A percentile compares a stretch with the other conserved stretches of the same genome.
Conservation (phyloP, 35 echinoderm and acorn worm genomes). For the Ophioderma brevispina region DNA sequence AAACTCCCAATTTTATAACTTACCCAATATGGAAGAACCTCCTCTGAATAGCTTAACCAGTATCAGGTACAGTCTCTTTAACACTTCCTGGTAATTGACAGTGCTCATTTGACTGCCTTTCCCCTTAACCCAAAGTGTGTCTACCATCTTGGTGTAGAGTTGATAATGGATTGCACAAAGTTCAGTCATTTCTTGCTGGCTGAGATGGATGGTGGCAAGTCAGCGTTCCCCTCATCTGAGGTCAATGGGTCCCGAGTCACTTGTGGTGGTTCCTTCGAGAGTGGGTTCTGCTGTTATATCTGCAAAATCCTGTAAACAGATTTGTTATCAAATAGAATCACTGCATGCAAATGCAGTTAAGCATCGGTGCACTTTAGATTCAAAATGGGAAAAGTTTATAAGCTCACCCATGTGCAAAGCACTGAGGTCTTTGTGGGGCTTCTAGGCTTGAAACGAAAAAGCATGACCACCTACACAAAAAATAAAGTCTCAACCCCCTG, state of each 20-base stretch:
- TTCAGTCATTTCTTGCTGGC: slow-evolving; percentile 23
- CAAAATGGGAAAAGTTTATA: too few relatives aligned
- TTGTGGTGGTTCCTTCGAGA: slow-evolving; percentile 40
- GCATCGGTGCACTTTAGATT: too few relatives aligned
- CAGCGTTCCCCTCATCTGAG: not conserved
- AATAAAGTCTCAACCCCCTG: too few relatives aligned
- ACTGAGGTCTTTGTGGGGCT: too few relatives aligned
- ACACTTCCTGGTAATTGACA: slow-evolving; percentile 4
- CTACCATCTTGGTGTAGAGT: slow-evolving; percentile 54
- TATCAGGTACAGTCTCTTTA: slow-evolving; percentile 24
- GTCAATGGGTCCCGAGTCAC: not conserved
- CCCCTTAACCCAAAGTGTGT: slow-evolving; percentile 13
- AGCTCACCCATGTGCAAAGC: too few relatives aligned
- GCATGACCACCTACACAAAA: too few relatives aligned
- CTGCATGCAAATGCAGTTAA: too few relatives aligned
- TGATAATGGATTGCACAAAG: slow-evolving; percentile 48
- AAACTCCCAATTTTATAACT: slow-evolving; percentile 7
- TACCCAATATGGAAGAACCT: slow-evolving; percentile 56
- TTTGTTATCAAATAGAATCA: too few relatives aligned
- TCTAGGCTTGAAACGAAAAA: too few relatives aligned
- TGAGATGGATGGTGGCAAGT: slow-evolving; percentile 16
- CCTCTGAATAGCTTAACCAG: slow-evolving; percentile 18
- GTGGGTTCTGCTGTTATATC: slow-evolving; percentile 69
- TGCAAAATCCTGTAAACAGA: slow-evolving; percentile 80
- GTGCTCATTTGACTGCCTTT: not conserved